Evolutionary conservation across 2,113 vertebrate species (phyloP).

Genomic region (Tapirus terrestris): DNA sequence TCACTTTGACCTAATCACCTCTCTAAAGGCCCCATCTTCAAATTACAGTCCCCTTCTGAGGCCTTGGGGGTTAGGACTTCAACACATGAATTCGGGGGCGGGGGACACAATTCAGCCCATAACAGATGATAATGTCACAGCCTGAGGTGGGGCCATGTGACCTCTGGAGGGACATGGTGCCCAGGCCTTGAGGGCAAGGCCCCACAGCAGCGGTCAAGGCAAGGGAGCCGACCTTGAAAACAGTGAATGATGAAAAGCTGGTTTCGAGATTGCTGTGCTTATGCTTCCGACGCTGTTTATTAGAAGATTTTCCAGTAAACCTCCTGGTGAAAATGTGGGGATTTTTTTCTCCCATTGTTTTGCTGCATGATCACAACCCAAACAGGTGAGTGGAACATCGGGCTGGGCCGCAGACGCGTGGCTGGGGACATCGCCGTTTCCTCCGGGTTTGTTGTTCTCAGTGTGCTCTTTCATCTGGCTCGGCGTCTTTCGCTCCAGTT

Average conservation of each 20-base stretch:
- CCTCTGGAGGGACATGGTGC: background rate
- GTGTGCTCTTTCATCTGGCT: background rate
- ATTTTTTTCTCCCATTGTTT: slow-evolving; percentile 45
- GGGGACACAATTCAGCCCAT: background rate
- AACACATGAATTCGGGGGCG: fast-evolving
- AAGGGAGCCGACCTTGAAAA: background rate
- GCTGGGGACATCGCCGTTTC: background rate
- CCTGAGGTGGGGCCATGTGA: background rate
- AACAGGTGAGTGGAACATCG: background rate
- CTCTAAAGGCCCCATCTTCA: background rate
- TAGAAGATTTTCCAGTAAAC: slow-evolving; percentile 61
- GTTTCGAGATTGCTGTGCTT: slow-evolving; percentile 44
- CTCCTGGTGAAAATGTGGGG: slow-evolving; percentile 25
- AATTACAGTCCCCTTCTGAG: background rate
- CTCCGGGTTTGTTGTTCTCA: background rate
- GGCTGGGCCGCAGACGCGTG: background rate
- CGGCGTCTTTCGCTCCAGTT: background rate
- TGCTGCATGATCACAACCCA: background rate
- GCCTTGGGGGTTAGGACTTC: background rate
- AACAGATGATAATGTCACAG: too few species aligned
- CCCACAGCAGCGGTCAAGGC: background rate
- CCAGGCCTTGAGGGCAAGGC: fast-evolving
- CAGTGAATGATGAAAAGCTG: background rate
- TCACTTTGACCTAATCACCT: background rate
- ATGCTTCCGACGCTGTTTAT: background rate